phyloP scores from a whole-genome alignment of 2,113 vertebrate genomes.

The Felis chaus region DNA sequence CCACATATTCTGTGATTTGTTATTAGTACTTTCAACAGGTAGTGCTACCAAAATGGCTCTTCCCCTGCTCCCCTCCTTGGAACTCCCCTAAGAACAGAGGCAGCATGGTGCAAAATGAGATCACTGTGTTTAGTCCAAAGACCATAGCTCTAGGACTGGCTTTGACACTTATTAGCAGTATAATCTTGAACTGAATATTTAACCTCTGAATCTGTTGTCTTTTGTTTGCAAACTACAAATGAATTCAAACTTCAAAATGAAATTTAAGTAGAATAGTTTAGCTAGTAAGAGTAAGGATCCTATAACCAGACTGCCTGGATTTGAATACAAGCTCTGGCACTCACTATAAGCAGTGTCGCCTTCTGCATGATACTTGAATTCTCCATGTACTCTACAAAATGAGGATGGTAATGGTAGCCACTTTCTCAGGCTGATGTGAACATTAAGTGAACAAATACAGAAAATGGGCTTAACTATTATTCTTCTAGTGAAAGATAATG shows the following conservation, averaged over 20 bases:
- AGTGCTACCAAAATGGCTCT: neutral
- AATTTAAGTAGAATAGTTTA: neutral
- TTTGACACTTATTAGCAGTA: neutral
- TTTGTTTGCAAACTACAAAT: constrained; percentile 11
- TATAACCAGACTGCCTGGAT: neutral
- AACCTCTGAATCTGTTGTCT: neutral
- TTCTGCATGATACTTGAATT: neutral
- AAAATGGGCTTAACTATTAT: neutral
- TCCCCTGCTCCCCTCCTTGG: neutral
- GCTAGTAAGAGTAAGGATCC: neutral
- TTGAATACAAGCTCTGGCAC: neutral
- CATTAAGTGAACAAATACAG: neutral
- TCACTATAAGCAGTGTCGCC: neutral
- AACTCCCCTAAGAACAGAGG: neutral
- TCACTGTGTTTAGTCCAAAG: neutral
- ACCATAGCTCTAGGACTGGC: neutral
- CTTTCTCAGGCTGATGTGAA: neutral
- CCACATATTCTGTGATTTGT: neutral
- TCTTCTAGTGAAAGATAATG: neutral
- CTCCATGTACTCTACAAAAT: neutral
- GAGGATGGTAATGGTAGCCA: neutral
- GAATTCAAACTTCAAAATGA: constrained; percentile 22
- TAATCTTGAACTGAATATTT: neutral
- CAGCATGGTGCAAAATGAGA: neutral
- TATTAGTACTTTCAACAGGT: neutral